Base-by-base conservation (phyloP, 2,113 vertebrate genomes). In the Leptocoma aspasia region DNA sequence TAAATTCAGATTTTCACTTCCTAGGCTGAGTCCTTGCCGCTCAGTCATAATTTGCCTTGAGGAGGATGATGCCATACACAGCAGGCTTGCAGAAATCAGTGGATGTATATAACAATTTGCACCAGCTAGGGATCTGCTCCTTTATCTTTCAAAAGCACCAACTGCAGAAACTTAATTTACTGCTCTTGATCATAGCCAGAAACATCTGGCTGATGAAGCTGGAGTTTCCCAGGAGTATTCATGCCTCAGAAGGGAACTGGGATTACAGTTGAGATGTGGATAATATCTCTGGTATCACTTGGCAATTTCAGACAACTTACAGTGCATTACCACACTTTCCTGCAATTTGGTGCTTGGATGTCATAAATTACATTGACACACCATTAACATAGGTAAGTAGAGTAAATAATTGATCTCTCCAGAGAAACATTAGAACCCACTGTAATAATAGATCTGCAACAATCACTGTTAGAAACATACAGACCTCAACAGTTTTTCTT, bases 301-400 rank as follows among this genome's bases (percentile, higher is more conserved):
- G 70, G 85, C 93, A 94, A 39, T 73, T 65, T 90, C 80, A 92
- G 93, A 90, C 85, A 95, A 75, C 82, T 91, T 93, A 93, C 66
- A 91, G 89, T 81, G 68, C 85, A 94, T 97, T 94, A 90, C 86
- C 66, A 96, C 90, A 91, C 83, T 93, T 91, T 11, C 24, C 77
- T 96, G 90, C 94, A 80, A 96, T 96, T 95, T 94, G 82, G 42
- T 89, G 90, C 93, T 82, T 85, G 71, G 72, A n/a, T 94, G 68
- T 82, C 82, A 94, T 91, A 90, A 95, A 96, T 95, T 95, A 92
- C 77, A 52, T 30, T 93, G 95, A 94, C 75, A 90, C 37, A 89
- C 92, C 87, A 97, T 95, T 96, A 96, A 92, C 90, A 92, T 90
- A 93, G 90, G 87, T 94, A 96, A 97, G 92, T 84, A 94, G 75